phyloP scores from a whole-genome alignment of 2,888 invertebrate genomes.

The Stenichneumon culpator region DNA sequence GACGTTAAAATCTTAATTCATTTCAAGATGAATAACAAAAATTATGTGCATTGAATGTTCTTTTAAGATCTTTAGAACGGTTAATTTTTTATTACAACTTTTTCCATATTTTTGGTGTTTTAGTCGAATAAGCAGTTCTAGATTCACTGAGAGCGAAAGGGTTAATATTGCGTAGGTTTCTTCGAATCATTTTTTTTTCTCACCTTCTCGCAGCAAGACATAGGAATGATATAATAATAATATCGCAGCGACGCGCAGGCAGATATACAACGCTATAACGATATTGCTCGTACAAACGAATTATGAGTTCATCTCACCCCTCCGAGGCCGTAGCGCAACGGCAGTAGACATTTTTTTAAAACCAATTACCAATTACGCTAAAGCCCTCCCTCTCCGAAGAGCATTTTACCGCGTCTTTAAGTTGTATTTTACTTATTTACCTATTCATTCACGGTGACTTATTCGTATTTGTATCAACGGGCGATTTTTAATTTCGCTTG shows the following conservation, averaged over 20 bases:
- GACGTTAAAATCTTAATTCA: background rate
- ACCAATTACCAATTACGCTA: background rate
- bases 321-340: constrained; percentile 46
- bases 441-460: constrained; percentile 36
- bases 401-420: constrained; percentile 14
- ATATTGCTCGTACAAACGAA: constrained; percentile 77
- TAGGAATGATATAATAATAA: constrained; percentile 71
- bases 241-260: constrained; percentile 72
- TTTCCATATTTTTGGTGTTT: background rate
- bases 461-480: constrained; percentile 40
- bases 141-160: constrained; percentile 3
- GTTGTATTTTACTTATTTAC: constrained; percentile 32
- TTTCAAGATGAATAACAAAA: background rate
- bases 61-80: background rate
- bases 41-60: background rate
- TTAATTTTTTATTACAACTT: background rate
- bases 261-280: constrained; percentile 74
- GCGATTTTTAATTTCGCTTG: constrained; percentile 37
- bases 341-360: constrained; percentile 28
- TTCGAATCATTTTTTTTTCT: constrained; percentile 1
- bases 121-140: background rate
- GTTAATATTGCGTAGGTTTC: background rate
- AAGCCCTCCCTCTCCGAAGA: constrained; percentile 10
- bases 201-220: constrained; percentile 44
- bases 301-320: constrained; percentile 64